Evolutionary conservation across 2,113 vertebrate genomes (phyloP).

Genomic region (Colius striatus): DNA sequence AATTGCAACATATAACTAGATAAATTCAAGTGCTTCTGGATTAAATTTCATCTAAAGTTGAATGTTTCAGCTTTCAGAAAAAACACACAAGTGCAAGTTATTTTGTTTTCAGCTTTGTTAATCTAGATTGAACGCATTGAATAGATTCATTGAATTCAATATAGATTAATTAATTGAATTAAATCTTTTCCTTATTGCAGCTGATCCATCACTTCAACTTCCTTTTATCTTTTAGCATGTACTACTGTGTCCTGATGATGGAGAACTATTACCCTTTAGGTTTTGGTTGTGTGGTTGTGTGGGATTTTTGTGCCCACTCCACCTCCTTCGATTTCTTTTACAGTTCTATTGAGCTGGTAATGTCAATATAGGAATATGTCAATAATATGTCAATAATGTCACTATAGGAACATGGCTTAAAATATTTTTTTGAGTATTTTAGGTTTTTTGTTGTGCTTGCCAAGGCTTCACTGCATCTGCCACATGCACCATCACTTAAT

Average conservation of each 20-base stretch:
- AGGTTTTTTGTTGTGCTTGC: background rate
- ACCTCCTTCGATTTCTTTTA: background rate
- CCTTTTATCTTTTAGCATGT: background rate
- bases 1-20: background rate
- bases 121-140: background rate
- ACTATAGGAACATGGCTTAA: background rate
- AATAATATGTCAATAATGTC: too few species aligned
- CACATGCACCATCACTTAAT: background rate
- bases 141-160: background rate
- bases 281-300: background rate
- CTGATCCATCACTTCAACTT: background rate
- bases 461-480: background rate
- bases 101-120: background rate
- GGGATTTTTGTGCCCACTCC: rapidly evolving
- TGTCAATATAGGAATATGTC: background rate
- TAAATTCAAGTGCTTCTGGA: background rate
- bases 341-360: background rate
- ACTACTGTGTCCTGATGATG: background rate
- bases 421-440: background rate
- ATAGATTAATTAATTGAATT: background rate
- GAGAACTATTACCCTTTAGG: background rate
- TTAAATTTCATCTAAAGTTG: background rate
- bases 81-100: background rate
- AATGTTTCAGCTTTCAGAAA: background rate
- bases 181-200: background rate